phyloP scores from a whole-genome alignment of 2,797 vertebrate genomes.

The Acridotheres tristis region DNA sequence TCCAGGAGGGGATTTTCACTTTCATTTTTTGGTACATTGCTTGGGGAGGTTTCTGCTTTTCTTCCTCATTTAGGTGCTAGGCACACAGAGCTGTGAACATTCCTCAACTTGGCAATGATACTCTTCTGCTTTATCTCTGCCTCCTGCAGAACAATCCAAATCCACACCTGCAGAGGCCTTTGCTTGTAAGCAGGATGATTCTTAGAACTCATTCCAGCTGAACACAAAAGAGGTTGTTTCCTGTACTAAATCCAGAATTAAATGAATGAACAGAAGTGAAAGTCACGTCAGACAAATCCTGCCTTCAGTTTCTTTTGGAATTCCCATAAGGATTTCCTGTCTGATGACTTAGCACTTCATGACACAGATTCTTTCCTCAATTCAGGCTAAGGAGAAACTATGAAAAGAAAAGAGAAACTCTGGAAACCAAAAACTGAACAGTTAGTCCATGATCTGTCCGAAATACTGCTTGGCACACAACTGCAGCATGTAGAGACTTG shows the following conservation, averaged over 20 bases:
- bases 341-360: not conserved
- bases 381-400: constrained; percentile 14
- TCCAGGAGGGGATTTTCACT: not conserved
- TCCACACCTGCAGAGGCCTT: not conserved
- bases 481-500: not conserved
- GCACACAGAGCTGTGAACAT: not conserved
- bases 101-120: not conserved
- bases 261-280: not conserved
- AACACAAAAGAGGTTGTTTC: not conserved
- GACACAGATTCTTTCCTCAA: not conserved
- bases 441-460: not conserved
- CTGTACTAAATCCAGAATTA: not conserved
- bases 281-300: not conserved
- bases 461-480: not conserved
- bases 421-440: not conserved
- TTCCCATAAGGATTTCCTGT: constrained; percentile 7
- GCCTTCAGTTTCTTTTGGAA: constrained; percentile 4
- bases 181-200: not conserved
- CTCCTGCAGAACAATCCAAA: not conserved
- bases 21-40: not conserved
- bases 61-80: not conserved
- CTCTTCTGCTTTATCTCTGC: not conserved
- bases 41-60: not conserved
- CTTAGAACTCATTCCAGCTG: not conserved
- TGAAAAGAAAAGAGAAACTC: not conserved